Base-by-base conservation (phyloP, 2,113 vertebrate species). In the Boleophthalmus pectinirostris region DNA sequence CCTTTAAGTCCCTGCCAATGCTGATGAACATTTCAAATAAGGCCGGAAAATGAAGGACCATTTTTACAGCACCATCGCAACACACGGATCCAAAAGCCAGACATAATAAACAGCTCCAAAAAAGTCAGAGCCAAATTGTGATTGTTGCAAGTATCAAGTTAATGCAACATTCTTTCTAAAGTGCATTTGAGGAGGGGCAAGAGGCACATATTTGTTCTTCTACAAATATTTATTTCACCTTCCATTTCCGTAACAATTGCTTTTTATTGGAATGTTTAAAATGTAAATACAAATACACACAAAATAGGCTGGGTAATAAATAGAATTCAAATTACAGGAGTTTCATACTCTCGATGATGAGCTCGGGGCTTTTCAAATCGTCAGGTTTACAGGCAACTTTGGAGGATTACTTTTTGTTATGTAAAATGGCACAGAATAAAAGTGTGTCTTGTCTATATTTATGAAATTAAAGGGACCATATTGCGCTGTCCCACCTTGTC, bases 1-100 rank as follows among this genome's bases (percentile, higher is more conserved):
- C 70, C 81, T 53, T 74, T 12, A 33, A 54, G 51, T 80, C 38
- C 10, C 43, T 56, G 14, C 47, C 56, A 78, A 33, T 35, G 13
- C 66, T 45, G 54, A 70, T 74, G 18, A 18, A 66, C 33, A 54
- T 1, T 35, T 21, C 53, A 47, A 15, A 45, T 46, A 24, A 66
- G 43, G 43, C 21, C 18, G 23, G 38, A 66, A 66, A 47, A 2
- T n/a, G 33, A 38, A 16, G 6, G 7, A 25, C 25, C 24, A 18
- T 61, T 38, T 35, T n/a, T 38, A 64, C 9, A 14, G n/a, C 58
- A 20, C 25, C 25, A 7, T 61, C 15, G 20, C 7, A 33, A 61
- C 8, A 15, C 58, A 10, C 18, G 58, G n/a, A 23, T 58, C 56
- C 23, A 23, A 25, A 25, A 54, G 51, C 51, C 49, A 24, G 56